These are phyloP conservation scores for Anabacerthia variegaticeps DNA, from an alignment of 2,797 vertebrate genomes.

Conservation along the genomic window DNA sequence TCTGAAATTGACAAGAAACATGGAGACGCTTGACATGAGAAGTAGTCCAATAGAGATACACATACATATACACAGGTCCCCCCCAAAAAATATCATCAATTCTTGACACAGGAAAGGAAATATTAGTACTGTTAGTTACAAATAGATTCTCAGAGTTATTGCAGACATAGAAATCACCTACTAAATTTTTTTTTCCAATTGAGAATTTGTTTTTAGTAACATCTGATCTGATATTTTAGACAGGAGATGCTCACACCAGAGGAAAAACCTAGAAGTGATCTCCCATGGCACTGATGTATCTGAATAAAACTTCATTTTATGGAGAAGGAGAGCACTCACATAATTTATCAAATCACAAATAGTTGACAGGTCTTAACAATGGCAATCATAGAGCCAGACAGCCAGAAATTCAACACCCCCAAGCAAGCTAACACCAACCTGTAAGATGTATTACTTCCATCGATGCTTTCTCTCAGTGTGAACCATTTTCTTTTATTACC, in stretches of 20 bases:
- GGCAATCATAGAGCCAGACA: conserved; percentile 6
- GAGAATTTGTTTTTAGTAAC: background rate
- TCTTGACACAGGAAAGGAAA: background rate
- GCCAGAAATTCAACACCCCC: background rate
- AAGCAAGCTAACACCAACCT: background rate
- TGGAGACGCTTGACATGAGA: background rate
- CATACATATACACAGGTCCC: background rate
- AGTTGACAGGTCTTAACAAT: conserved; percentile 1
- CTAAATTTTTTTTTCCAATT: background rate
- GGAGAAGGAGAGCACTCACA: background rate
- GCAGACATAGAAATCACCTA: background rate
- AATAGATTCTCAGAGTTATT: background rate
- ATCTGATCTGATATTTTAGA: background rate
- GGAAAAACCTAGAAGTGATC: background rate
- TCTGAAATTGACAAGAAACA: conserved; percentile 42
- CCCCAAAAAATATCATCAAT: background rate
- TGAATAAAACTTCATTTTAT: conserved; percentile 28
- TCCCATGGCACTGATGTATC: background rate
- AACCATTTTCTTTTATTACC: background rate
- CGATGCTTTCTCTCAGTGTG: background rate
- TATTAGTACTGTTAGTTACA: background rate
- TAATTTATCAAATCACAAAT: conserved; percentile 35
- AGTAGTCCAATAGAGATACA: background rate
- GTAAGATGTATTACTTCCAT: background rate
- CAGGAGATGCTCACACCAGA: background rate